These are phyloP conservation scores for Aquatica leii DNA, from an alignment of 2,888 invertebrate species.

Conservation along the genomic window DNA sequence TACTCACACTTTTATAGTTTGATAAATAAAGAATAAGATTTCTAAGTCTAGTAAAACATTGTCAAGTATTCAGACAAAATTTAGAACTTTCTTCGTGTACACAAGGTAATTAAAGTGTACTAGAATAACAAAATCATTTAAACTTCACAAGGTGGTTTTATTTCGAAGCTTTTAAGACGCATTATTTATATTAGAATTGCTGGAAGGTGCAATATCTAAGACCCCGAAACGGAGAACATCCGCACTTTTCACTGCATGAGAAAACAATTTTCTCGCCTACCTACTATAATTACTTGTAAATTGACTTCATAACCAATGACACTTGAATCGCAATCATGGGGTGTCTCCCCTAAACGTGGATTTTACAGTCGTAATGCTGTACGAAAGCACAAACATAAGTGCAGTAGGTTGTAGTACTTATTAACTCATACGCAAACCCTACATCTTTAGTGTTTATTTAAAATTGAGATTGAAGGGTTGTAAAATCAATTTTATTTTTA, in stretches of 20 bases:
- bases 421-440: slow-evolving; percentile 24
- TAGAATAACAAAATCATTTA: too few species aligned
- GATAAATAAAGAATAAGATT: too few species aligned
- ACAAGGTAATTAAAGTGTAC: too few species aligned
- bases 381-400: slow-evolving; percentile 34
- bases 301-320: slow-evolving; percentile 59
- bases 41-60: too few species aligned
- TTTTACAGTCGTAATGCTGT: slow-evolving; percentile 21
- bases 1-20: too few species aligned
- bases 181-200: too few species aligned
- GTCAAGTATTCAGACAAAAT: too few species aligned
- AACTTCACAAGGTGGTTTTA: too few species aligned
- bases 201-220: not conserved
- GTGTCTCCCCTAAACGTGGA: slow-evolving; percentile 34
- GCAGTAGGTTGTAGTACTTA: slow-evolving; percentile 31
- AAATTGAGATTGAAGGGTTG: slow-evolving; percentile 23
- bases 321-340: slow-evolving; percentile 54
- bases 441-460: slow-evolving; percentile 24
- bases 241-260: slow-evolving; percentile 27
- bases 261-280: slow-evolving; percentile 36
- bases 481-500: not conserved
- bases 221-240: too few species aligned
- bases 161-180: too few species aligned
- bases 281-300: slow-evolving; percentile 58
- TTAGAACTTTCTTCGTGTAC: too few species aligned